A percentile compares a stretch with the other conserved stretches of the same genome.
Conservation (phyloP, 2,113 vertebrate genomes). For the Stegastes partitus region DNA sequence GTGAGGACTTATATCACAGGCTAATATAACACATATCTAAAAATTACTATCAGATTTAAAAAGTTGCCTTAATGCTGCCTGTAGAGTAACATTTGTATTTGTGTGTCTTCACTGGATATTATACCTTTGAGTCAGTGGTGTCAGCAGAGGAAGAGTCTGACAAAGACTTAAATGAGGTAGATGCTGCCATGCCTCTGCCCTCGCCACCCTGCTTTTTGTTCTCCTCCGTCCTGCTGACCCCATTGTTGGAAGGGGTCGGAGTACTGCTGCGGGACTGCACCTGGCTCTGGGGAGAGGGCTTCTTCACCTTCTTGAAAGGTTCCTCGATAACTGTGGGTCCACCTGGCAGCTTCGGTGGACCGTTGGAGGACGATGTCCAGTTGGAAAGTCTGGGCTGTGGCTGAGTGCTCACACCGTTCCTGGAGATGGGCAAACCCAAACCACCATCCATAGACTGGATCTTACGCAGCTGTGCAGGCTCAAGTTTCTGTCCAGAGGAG, state of each 20-base stretch:
- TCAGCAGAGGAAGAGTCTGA: slow-evolving; percentile 77
- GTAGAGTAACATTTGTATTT: background rate
- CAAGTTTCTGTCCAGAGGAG: slow-evolving; percentile 80
- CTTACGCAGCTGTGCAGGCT: slow-evolving; percentile 82
- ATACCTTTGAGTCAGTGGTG: slow-evolving; percentile 83
- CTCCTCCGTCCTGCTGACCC: slow-evolving; percentile 61
- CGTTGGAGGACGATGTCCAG: slow-evolving; percentile 73
- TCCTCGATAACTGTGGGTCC: slow-evolving; percentile 79
- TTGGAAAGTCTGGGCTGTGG: slow-evolving; percentile 78
- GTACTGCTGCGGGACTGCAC: slow-evolving; percentile 70
- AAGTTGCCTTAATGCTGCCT: background rate
- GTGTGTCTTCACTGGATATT: background rate
- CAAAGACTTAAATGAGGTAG: slow-evolving; percentile 88
- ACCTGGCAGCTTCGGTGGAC: slow-evolving; percentile 56
- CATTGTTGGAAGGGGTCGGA: slow-evolving; percentile 64
- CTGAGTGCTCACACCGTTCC: slow-evolving; percentile 69
- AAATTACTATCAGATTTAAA: background rate
- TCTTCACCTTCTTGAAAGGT: slow-evolving; percentile 86
- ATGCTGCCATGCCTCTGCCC: slow-evolving; percentile 72
- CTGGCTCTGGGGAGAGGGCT: slow-evolving; percentile 76
- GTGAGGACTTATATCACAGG: too few relatives aligned
- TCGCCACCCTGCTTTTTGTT: slow-evolving; percentile 78
- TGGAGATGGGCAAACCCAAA: slow-evolving; percentile 83
- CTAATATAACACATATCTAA: background rate
- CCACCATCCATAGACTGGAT: slow-evolving; percentile 86